Evolutionary conservation across 2,888 invertebrate species (phyloP), one percentile per base, ranked within the genome.

Genomic region (Plemyria rubiginata): DNA sequence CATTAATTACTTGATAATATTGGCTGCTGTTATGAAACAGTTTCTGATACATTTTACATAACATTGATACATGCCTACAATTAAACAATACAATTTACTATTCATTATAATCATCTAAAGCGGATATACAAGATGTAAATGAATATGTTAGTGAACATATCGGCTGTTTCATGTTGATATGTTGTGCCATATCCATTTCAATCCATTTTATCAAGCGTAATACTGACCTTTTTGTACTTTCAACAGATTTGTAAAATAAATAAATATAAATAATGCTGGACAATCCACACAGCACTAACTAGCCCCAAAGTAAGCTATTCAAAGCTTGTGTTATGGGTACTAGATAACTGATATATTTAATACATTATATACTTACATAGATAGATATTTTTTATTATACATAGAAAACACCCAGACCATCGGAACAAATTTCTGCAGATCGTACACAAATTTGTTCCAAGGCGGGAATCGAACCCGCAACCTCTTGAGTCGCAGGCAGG

Each of bases 171-270:
- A 15, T 41, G 9, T 38, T 65, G 60, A 65, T 61, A 61, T 61
- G 60, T 61, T 45, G 48, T 54, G 57, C 41, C 57, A 61, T 54
- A 58, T 56, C 49, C 51, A 55, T 54, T 58, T 45, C 50, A 53
- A 51, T 55, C 58, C 54, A 48, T 53, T 46, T 28, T 45, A 16
- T 46, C 60, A 53, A 58, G 60, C 58, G 7, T 64, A 66, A 66
- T 69, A 66, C 68, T 66, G 60, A 46, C 13, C 48, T 38, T 22
- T 60, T 64, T 62, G 66, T 66, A 66, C 65, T 52, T 46, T 52
- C 46, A 57, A 58, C 38, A 53, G 48, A 48, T 60, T 60, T 54
- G n/a, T n/a, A n/a, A n/a, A n/a, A n/a, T n/a, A n/a, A n/a, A n/a
- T n/a, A n/a, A n/a, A n/a, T n/a, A n/a, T n/a, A n/a, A n/a, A n/a